Evolutionary conservation across 2,797 vertebrate genomes (phyloP).

Genomic region (Sarcophilus harrisii): DNA sequence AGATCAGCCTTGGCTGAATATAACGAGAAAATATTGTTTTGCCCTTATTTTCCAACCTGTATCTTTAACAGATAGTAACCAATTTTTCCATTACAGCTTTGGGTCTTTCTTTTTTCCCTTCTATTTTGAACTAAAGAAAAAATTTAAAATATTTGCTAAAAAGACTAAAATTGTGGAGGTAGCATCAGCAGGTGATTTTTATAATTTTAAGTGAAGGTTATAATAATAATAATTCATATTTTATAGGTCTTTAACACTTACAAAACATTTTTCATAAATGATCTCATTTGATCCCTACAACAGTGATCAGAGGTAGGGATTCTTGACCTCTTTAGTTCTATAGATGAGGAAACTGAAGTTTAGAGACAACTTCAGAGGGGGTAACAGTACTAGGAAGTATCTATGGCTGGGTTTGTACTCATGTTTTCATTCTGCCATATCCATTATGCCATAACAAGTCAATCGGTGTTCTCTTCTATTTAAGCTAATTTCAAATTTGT

Average conservation of each 20-base stretch:
- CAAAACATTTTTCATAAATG: neutral
- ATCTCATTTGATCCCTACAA: neutral
- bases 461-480: neutral
- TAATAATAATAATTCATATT: neutral
- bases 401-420: neutral
- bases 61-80: neutral
- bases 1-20: neutral
- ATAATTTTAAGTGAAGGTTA: neutral
- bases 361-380: neutral
- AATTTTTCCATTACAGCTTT: neutral
- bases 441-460: neutral
- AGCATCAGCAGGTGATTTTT: neutral
- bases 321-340: neutral
- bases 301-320: neutral
- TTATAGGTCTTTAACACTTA: neutral
- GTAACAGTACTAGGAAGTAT: neutral
- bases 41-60: neutral
- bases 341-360: neutral
- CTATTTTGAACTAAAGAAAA: neutral
- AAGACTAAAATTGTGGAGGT: neutral
- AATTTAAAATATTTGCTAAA: neutral
- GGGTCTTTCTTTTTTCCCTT: neutral
- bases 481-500: neutral
- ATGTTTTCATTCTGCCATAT: neutral
- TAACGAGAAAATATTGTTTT: slow-evolving; percentile 4